phyloP scores from a whole-genome alignment of 2,888 invertebrate species.

The Malthinus seriepunctatus region DNA sequence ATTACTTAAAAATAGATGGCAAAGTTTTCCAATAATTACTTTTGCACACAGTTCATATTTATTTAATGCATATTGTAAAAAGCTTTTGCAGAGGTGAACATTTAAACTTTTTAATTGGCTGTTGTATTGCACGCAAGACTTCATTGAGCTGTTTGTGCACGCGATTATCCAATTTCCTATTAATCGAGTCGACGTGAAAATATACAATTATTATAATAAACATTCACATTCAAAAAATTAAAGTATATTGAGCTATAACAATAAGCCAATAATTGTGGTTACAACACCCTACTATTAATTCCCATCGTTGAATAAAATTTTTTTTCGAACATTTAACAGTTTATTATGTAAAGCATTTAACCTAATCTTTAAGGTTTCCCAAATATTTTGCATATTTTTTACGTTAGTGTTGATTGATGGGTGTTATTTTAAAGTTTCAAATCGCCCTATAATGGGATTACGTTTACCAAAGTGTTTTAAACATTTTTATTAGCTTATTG shows the following conservation, averaged over 20 bases:
- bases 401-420: too few relatives aligned
- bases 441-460: too few relatives aligned
- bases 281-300: too few relatives aligned
- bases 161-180: constrained; percentile 33
- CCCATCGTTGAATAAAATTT: too few relatives aligned
- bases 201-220: constrained; percentile 7
- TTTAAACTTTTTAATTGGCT: constrained; percentile 43
- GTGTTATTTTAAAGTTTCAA: too few relatives aligned
- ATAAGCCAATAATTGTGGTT: background rate
- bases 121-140: constrained; percentile 33
- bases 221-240: constrained; percentile 3
- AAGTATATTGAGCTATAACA: background rate
- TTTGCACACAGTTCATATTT: constrained; percentile 28
- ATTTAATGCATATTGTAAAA: constrained; percentile 30
- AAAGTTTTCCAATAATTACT: constrained; percentile 9
- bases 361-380: too few relatives aligned
- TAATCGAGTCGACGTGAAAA: constrained; percentile 10
- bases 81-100: constrained; percentile 27
- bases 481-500: too few relatives aligned
- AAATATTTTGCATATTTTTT: too few relatives aligned
- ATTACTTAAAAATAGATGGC: constrained; percentile 9
- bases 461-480: too few relatives aligned
- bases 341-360: too few relatives aligned
- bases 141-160: constrained; percentile 33
- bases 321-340: too few relatives aligned